Evolutionary conservation across 2,797 vertebrate genomes (phyloP).

Genomic region (Lepus oiostolus): DNA sequence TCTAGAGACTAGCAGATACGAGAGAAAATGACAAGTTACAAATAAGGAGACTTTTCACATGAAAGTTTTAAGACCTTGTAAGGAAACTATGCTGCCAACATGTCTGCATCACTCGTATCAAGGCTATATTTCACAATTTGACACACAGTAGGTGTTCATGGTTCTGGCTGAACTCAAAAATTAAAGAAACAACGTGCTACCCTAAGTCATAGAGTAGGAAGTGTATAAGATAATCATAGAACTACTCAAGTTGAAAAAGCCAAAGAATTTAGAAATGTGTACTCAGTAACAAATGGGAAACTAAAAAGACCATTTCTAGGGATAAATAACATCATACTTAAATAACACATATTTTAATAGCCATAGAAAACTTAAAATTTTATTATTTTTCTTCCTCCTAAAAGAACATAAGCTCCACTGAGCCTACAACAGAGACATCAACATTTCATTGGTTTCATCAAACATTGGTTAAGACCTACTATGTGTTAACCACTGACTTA

Average conservation of each 20-base stretch:
- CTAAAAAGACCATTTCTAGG: neutral
- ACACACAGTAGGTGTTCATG: neutral
- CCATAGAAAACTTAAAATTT: neutral
- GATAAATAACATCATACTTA: neutral
- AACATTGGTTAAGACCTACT: neutral
- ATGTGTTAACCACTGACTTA: neutral
- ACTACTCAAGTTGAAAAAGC: neutral
- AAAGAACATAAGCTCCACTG: neutral
- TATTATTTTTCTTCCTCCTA: neutral
- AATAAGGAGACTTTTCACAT: neutral
- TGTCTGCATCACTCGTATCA: neutral
- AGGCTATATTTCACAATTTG: neutral
- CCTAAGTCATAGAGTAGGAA: neutral
- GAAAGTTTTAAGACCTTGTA: neutral
- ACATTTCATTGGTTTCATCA: neutral
- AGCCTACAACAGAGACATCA: neutral
- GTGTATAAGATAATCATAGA: neutral
- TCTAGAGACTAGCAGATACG: neutral
- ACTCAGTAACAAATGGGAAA: neutral
- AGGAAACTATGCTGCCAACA: neutral
- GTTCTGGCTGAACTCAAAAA: neutral
- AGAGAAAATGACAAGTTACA: neutral
- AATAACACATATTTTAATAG: constrained; percentile 25
- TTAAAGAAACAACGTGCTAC: neutral
- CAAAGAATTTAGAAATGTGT: neutral